phyloP scores from a whole-genome alignment of 2,888 invertebrate genomes.

The Cataglyphis albicans region DNA sequence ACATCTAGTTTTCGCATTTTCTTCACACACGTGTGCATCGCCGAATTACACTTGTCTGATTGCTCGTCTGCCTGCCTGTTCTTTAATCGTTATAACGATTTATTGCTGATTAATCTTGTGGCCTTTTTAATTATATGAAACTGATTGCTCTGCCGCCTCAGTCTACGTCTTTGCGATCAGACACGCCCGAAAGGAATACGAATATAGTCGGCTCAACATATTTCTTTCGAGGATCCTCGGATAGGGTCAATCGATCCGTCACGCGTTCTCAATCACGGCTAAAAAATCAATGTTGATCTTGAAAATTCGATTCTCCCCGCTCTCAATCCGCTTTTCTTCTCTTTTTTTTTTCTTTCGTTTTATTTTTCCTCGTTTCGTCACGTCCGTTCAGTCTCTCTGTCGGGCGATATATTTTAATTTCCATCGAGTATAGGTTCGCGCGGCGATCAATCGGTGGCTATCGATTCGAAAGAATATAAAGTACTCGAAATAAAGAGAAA shows the following conservation, averaged over 20 bases:
- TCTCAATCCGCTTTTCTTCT: conserved; percentile 36
- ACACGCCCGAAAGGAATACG: conserved; percentile 61
- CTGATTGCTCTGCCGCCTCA: conserved; percentile 55
- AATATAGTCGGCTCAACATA: conserved; percentile 17
- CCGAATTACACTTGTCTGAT: conserved; percentile 21
- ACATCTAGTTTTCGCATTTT: conserved; percentile 41
- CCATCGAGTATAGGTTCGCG: not conserved
- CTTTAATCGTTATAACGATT: conserved; percentile 58
- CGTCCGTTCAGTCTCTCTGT: conserved; percentile 1
- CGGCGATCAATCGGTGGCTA: not conserved
- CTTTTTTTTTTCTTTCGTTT: conserved; percentile 13
- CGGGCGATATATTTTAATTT: conserved; percentile 4
- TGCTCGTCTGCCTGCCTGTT: conserved; percentile 61
- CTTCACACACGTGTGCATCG: conserved; percentile 29
- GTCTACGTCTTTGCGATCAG: conserved; percentile 70
- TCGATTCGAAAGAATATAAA: conserved; percentile 32
- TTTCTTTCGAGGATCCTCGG: conserved; percentile 39
- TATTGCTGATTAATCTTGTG: conserved; percentile 35
- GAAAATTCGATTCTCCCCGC: conserved; percentile 18
- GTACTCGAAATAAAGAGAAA: conserved; percentile 17
- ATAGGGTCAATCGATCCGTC: conserved; percentile 2
- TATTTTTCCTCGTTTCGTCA: not conserved
- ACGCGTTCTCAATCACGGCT: not conserved
- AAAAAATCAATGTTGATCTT: not conserved
- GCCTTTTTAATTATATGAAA: conserved; percentile 43